Conservation (phyloP, 2,113 vertebrate species). For the Natator depressus region DNA sequence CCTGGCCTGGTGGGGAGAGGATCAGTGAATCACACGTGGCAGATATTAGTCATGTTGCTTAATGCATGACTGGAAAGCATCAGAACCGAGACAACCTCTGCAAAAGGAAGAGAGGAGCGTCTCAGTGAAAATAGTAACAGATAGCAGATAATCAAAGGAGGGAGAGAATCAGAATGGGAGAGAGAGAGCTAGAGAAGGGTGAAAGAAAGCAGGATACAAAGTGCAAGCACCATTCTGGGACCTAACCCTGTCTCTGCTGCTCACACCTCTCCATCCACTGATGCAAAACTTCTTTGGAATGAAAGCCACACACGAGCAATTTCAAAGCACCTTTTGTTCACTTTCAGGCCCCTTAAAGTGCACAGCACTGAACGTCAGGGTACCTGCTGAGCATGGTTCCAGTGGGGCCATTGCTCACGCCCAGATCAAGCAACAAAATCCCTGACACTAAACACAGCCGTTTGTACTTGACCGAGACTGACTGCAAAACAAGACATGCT, state of each 20-base stretch:
- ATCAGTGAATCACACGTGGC: neutral
- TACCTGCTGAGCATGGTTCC: neutral
- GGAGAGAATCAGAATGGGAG: neutral
- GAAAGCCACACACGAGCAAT: neutral
- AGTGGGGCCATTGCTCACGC: neutral
- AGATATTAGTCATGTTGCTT: neutral
- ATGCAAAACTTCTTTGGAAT: neutral
- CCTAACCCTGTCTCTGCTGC: neutral
- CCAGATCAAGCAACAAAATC: neutral
- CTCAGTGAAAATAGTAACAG: neutral
- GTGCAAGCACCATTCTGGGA: neutral
- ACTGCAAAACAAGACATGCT: neutral
- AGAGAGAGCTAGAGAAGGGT: neutral
- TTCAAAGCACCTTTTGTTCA: neutral
- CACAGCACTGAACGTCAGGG: neutral
- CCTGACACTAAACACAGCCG: neutral
- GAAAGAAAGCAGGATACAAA: neutral
- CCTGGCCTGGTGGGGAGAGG: neutral
- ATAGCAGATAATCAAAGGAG: neutral
- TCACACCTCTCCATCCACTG: neutral
- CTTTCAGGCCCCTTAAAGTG: neutral
- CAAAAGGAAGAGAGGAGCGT: too few relatives aligned
- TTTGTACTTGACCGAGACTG: neutral
- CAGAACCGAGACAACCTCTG: neutral
- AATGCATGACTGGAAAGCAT: neutral